These are phyloP conservation scores for Botrylloides violaceus DNA, from an alignment of 23 tunicate genomes.

Conservation along the genomic window DNA sequence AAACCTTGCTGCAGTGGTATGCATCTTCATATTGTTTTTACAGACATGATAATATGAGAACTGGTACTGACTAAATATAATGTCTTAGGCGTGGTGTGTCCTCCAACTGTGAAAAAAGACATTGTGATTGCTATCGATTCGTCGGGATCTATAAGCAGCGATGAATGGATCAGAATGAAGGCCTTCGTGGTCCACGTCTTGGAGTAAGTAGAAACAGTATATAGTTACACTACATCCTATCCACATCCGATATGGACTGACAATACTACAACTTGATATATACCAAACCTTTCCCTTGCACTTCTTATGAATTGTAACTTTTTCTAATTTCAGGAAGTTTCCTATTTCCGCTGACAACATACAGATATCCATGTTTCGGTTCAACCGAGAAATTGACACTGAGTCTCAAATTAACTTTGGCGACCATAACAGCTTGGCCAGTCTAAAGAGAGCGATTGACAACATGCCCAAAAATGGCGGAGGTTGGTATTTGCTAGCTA, in stretches of 20 bases:
- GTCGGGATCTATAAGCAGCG: background rate
- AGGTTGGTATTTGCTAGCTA: too few relatives aligned
- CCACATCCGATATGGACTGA: too few relatives aligned
- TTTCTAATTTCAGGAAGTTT: background rate
- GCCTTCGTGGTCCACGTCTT: background rate
- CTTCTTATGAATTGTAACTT: background rate
- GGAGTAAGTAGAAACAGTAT: too few relatives aligned
- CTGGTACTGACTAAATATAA: background rate
- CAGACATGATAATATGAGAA: background rate
- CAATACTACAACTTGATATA: too few relatives aligned
- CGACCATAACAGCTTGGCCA: background rate
- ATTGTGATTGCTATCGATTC: background rate
- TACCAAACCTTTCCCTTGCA: background rate
- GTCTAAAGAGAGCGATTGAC: background rate
- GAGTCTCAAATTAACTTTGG: background rate
- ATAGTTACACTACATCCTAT: too few relatives aligned
- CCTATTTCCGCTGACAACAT: background rate
- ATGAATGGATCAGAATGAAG: background rate
- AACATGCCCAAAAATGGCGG: background rate
- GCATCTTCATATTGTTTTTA: too few relatives aligned
- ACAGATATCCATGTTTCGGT: background rate
- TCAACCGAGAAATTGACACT: background rate
- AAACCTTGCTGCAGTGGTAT: background rate
- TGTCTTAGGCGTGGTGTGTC: background rate
- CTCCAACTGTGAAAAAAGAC: background rate